A percentile compares a stretch with the other conserved stretches of the same genome.
phyloP scores from a whole-genome alignment of 2,113 vertebrate genomes.

The Circaetus gallicus region DNA sequence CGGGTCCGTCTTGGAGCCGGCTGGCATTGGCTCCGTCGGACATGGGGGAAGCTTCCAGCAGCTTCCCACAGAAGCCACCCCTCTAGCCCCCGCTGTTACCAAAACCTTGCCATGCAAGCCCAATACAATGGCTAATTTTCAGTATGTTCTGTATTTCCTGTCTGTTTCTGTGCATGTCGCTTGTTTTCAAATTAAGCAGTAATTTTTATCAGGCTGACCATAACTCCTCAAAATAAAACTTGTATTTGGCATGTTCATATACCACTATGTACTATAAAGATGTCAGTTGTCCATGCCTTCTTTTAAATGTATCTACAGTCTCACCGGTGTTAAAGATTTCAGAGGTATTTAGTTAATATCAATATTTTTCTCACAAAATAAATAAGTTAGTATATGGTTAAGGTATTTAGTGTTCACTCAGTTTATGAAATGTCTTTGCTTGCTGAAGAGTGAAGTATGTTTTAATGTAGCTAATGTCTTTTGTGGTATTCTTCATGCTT shows the following conservation, averaged over 20 bases:
- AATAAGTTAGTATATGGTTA: neutral
- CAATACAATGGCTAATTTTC: neutral
- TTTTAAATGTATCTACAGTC: neutral
- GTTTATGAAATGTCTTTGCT: neutral
- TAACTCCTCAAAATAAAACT: neutral
- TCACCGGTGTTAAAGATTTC: neutral
- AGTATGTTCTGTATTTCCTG: neutral
- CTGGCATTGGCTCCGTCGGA: too few species aligned
- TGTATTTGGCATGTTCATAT: neutral
- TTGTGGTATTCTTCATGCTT: neutral
- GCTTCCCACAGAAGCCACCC: too few species aligned
- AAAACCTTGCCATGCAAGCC: accelerated
- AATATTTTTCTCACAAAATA: neutral
- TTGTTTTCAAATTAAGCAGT: neutral
- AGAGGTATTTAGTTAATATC: neutral
- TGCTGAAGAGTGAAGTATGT: neutral
- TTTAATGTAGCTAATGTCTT: neutral
- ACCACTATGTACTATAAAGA: neutral
- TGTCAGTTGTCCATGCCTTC: neutral
- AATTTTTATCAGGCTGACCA: neutral
- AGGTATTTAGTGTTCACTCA: neutral
- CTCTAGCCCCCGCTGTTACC: too few species aligned
- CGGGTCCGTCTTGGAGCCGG: too few species aligned
- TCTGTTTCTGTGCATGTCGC: neutral
- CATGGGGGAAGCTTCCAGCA: too few species aligned